Base-by-base conservation (phyloP, 2,888 invertebrate species). In the Pedicia rivosa region DNA sequence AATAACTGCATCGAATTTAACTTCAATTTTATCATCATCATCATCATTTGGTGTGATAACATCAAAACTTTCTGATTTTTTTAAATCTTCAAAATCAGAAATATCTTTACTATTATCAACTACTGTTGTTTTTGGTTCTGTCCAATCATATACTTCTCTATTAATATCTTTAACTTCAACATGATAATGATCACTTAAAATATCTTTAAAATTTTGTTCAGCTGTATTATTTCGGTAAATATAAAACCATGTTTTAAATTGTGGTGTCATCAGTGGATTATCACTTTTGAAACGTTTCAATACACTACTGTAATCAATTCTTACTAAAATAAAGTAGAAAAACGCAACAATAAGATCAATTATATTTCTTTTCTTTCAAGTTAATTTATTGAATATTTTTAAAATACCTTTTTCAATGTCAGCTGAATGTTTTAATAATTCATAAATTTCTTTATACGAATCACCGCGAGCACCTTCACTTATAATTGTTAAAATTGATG, bases 241-340 rank as follows among this genome's bases (percentile, higher is more conserved):
- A 46, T 76, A 76, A 48, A 76, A 68, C 63, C 69, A 76, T 47
- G 72, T 74, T 50, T 72, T 72, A 43, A 76, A 59, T 44, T 74
- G 71, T 2, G 74, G 74, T 40, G 63, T 60, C 43, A 67, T 67
- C 37, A 59, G 55, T 14, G 41, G 39, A 22, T 47, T 42, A 26
- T 48, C 47, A 15, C 50, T 48, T 46, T 49, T 41, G 15, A 43
- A 41, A 35, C 25, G 8, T 36, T 29, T 28, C 15, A 37, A 32
- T 26, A 40, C 35, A 17, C 22, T n/a, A 10, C 35, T 33, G 12
- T 41, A 44, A 14, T 40, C 35, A 15, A 15, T 22, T 24, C 38
- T 36, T 15, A 43, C 38, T 35, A 13, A 32, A 29, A 20, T 16
- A 16, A 32, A 29, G 16, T n/a, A 16, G 4, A 28, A 14, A 24